Evolutionary conservation across 2,888 invertebrate species (phyloP), one percentile per base, ranked within the genome.

Genomic region (Lepidocyrtoides sp.): DNA sequence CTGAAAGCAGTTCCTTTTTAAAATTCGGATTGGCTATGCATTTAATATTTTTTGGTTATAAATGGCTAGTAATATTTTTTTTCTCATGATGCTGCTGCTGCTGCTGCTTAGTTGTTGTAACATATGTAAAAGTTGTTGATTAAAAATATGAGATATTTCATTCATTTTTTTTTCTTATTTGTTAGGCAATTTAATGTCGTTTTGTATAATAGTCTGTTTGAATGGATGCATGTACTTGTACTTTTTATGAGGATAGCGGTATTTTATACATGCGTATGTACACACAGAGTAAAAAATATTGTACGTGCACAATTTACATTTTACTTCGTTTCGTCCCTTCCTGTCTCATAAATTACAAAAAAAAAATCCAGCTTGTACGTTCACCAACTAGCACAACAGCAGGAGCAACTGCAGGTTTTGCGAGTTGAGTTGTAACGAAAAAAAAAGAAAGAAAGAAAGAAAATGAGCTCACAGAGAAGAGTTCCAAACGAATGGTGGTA

Each of bases 271-370:
- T 66, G 44, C 14, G 82, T 54, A n/a, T n/a, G n/a, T n/a, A n/a
- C 26, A 7, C 29, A n/a, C 54, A 57, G 41, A 26, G 41, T 23
- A 60, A 29, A 69, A 44, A 26, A 60, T 36, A 72, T 7, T 82
- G 60, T 75, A 41, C 75, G 51, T 86, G 54, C 81, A 81, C 54
- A 87, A 87, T 87, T 87, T 79, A 79, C 87, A 87, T 87, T 87
- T 57, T 86, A 57, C 41, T 75, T 86, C 66, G 66, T 83, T 77
- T 57, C 86, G 86, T 86, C 86, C 87, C 87, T 79, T 48, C 79
- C 48, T 87, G 87, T 87, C 87, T 44, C 87, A 87, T 87, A 87
- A 87, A 87, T 87, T 87, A 87, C 79, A 12, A 66, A 87, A 87
- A 79, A n/a, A n/a, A n/a, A n/a, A n/a, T 79, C 77, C 86, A 63